A percentile compares a stretch with the other conserved stretches of the same genome.
Conservation (phyloP, 1,140 invertebrate genomes). For the Heliconius hermathena region DNA sequence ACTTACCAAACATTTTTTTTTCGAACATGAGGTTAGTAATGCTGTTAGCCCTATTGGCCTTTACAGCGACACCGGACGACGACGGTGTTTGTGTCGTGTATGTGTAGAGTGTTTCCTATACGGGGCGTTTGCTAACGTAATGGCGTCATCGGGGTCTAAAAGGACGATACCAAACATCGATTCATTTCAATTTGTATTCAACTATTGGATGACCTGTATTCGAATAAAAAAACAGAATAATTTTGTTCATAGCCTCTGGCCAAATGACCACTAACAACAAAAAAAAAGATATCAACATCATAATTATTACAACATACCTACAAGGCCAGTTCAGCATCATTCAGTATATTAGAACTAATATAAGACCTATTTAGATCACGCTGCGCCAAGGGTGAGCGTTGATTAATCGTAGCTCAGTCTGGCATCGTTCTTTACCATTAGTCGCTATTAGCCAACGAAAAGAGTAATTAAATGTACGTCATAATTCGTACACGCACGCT, state of each 20-base stretch:
- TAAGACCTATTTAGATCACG: conserved; percentile 50
- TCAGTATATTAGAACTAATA: conserved; percentile 36
- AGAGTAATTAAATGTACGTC: conserved; percentile 57
- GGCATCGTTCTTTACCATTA: conserved; percentile 53
- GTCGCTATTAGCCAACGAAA: conserved; percentile 46
- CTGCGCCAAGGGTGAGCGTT: conserved; percentile 55
- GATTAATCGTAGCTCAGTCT: conserved; percentile 59
- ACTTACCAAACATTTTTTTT: no score
- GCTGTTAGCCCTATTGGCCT: no score
- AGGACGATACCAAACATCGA: no score
- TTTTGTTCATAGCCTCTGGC: background rate
- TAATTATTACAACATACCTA: conserved; percentile 11
- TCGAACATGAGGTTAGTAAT: no score
- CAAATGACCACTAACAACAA: background rate
- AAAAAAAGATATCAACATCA: conserved; percentile 12
- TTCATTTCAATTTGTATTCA: background rate
- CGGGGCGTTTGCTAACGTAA: no score
- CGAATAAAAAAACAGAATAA: background rate
- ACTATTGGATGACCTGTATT: background rate
- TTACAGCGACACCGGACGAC: no score
- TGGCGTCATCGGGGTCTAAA: no score
- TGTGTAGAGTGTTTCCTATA: no score
- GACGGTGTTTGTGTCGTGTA: no score
- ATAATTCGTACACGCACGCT: conserved; percentile 50
- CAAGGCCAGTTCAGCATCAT: conserved; percentile 21